Evolutionary conservation across 2,113 vertebrate species (phyloP).

Genomic region (Catharus bicknelli): DNA sequence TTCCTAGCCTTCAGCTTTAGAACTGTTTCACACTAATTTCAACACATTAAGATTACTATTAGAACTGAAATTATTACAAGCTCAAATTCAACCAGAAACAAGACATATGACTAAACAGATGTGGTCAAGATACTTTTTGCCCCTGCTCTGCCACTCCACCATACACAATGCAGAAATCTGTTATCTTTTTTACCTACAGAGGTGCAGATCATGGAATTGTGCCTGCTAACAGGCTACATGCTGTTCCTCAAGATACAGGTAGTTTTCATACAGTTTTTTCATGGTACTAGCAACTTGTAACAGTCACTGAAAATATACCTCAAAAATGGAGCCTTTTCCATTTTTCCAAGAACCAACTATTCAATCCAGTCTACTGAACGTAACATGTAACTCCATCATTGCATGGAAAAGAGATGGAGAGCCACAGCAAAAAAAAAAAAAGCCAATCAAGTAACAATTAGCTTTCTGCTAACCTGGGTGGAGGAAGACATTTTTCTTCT

Average conservation of each 20-base stretch:
- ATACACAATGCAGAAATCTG: not conserved
- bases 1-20: not conserved
- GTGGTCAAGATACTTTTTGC: not conserved
- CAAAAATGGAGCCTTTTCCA: not conserved
- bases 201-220: not conserved
- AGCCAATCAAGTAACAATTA: not conserved
- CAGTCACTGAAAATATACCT: not conserved
- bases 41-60: not conserved
- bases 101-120: not conserved
- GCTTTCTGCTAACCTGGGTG: conserved; percentile 83
- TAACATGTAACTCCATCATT: not conserved
- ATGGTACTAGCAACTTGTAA: not conserved
- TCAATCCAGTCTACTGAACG: not conserved
- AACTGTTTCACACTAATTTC: not conserved
- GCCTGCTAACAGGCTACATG: not conserved
- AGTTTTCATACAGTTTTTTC: not conserved
- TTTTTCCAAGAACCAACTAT: not conserved
- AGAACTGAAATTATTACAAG: not conserved
- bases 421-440: not conserved
- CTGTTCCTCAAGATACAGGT: not conserved
- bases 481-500: conserved; percentile 90
- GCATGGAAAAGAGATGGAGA: not conserved
- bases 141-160: rapidly evolving
- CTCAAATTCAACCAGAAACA: not conserved
- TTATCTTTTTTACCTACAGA: not conserved